phyloP scores from a whole-genome alignment of 2,113 vertebrate genomes.

The Natator depressus region DNA sequence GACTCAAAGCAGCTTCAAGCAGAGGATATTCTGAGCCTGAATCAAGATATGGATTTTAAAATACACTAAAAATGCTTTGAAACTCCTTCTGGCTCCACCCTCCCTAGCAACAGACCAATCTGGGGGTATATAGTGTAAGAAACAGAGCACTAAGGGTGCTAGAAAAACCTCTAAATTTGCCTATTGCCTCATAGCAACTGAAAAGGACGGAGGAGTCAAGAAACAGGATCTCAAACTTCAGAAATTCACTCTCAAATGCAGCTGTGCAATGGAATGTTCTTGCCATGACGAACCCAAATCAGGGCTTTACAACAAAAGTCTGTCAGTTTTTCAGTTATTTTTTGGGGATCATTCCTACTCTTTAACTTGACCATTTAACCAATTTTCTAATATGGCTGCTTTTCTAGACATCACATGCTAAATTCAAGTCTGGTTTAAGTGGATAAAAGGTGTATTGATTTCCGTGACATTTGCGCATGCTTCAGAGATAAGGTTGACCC shows the following conservation, averaged over 20 bases:
- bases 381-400: background rate
- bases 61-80: background rate
- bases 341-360: slow-evolving; percentile 18
- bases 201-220: background rate
- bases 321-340: background rate
- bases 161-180: background rate
- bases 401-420: background rate
- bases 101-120: background rate
- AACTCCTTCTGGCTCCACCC: background rate
- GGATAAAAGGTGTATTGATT: background rate
- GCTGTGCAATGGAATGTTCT: background rate
- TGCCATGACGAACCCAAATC: background rate
- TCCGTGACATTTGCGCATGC: background rate
- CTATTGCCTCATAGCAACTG: background rate
- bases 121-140: background rate
- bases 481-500: background rate
- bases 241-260: background rate
- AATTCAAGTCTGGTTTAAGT: background rate
- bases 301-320: background rate
- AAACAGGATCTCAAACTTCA: background rate
- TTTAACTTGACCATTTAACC: slow-evolving; percentile 27
- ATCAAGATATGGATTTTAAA: background rate
- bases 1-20: background rate
- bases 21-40: background rate
- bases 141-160: background rate